Evolutionary conservation across 2,888 invertebrate genomes (phyloP), one percentile per base, ranked within the genome.

Genomic region (Stenotaenia linearis): DNA sequence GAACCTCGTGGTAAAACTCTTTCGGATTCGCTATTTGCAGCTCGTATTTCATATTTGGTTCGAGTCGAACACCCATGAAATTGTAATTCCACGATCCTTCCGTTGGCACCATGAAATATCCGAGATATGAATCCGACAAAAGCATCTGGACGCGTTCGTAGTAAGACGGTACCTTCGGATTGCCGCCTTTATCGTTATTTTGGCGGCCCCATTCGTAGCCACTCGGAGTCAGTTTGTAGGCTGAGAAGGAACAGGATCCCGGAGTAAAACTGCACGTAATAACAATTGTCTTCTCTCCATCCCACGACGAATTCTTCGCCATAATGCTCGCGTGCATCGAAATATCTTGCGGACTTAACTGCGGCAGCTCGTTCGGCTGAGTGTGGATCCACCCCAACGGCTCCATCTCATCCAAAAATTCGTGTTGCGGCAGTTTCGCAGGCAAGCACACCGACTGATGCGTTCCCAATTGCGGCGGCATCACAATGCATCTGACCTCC

Each of bases 51-150:
- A 98, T 99, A 85, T 93, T 96, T 0, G 97, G 94, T 87, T 98
- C 97, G 86, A 98, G 98, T 0, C 97, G 91, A 4, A 98, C 98
- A 85, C 97, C 98, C 98, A 98, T 98, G 86, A 99, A 99, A 87
- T 99, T 99, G 86, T 98, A 99, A 88, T 99, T 99, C 99, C 99
- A 99, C 80, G 98, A 97, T 78, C 97, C 95, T 86, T 97, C 97
- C n/a, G 93, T 91, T 0, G 99, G 99, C 75, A 97, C 96, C 99
- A 99, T 99, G 87, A 99, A 99, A 90, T 98, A 99, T 3, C 99
- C 99, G 12, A 98, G 91, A 90, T 99, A 99, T 82, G 98, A 90
- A 86, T 99, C 98, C 0, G 98, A 98, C 79, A 99, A 88, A 85
- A 99, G 87, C 98, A 99, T 99, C 88, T 99, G 98, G 25, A 97